Base-by-base conservation (phyloP, 2,888 invertebrate genomes). In the Agriopis aurantiaria region DNA sequence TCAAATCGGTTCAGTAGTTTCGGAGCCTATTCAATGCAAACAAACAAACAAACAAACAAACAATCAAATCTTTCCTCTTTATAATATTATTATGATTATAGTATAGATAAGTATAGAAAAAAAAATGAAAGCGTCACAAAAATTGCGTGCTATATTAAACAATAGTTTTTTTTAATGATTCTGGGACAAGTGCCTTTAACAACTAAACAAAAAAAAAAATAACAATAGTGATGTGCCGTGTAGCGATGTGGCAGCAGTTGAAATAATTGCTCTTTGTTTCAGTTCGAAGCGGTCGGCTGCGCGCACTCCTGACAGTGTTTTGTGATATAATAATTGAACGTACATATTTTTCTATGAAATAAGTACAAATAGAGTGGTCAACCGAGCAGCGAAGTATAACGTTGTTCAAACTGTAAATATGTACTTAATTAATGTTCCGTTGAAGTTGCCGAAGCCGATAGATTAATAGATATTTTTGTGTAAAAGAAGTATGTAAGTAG, bases 301-400 rank as follows among this genome's bases (percentile, higher is more conserved):
- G 81, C 75, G 74, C 75, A 78, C 80, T 79, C 78, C 60, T 79
- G 82, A 80, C 78, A 86, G 85, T 87, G 86, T 87, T 66, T 89
- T 94, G 93, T 93, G 93, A 94, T 94, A 93, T 88, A 89, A 86
- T 88, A 89, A 71, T 73, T 73, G 77, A 87, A 92, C 89, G 90
- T 91, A 90, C 88, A 91, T 93, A 93, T 93, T 92, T 94, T 93
- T 93, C 84, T 93, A 92, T 90, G 87, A 88, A 91, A 90, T 92
- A 91, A 93, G 93, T 93, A 93, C 93, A 93, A 93, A 93, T 88
- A 88, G 80, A 85, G 80, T 85, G 84, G 55, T 84, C 85, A 84
- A 82, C 80, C 82, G 82, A 79, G 80, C 84, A 82, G 81, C 76
- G 83, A 82, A 80, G 78, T 83, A 81, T 82, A 80, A 78, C 80